Evolutionary conservation across 2,113 vertebrate genomes (phyloP), one percentile per base, ranked within the genome.

Genomic region (Microtus pennsylvanicus): DNA sequence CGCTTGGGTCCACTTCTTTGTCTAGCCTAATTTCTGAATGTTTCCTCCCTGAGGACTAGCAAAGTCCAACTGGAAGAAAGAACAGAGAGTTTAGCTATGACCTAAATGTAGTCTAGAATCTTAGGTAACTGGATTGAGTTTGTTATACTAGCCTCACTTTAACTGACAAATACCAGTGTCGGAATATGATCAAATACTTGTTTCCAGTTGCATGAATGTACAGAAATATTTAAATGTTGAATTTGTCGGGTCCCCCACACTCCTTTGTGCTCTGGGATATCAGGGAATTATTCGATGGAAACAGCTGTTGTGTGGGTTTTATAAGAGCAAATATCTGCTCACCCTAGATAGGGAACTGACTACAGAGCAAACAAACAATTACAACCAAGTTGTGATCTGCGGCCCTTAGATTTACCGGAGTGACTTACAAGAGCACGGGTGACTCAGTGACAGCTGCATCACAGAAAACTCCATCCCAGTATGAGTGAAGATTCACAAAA

Each of bases 271-370:
- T 92, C 21, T 81, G 72, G 61, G 87, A 94, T 94, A 81, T 58
- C 61, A 88, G 81, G 82, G 96, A 94, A 93, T 95, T 96, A 65
- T 94, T 91, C 93, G 87, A 93, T 42, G 93, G 61, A 97, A 93
- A 91, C 3, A 9, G 45, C 87, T 33, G 30, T 87, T 69, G 11
- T 72, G 45, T n/a, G 67, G 26, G 6, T 70, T 87, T 70, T 70
- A n/a, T 72, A 22, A 52, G 67, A 52, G 24, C 47, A 38, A 28
- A 52, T 50, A 35, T 26, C 21, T 70, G 8, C n/a, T 61, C 21
- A 24, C 35, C 10, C 55, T 24, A 61, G 33, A 13, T 26, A 61
- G 55, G 12, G 35, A n/a, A 82, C 52, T 13, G 30, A 58, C 33
- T 38, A 26, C 11, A 16, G n/a, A 61, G 55, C 55, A 82, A 50